A percentile compares a stretch with the other conserved stretches of the same genome.
phyloP scores from a whole-genome alignment of 2,797 vertebrate species.

The Cynopterus sphinx region DNA sequence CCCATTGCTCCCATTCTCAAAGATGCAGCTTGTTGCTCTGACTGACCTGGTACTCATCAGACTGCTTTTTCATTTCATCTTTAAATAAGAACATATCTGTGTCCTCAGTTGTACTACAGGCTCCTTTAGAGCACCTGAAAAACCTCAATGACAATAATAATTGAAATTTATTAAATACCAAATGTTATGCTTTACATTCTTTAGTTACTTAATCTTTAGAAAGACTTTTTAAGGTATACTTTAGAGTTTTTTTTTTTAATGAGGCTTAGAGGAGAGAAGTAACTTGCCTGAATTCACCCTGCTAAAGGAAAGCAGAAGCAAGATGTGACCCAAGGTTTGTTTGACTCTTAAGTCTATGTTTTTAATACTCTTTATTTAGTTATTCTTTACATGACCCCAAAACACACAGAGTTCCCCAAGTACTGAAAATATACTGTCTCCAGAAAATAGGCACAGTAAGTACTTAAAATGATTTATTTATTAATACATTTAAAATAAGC shows the following conservation, averaged over 20 bases:
- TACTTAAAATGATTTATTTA: not conserved
- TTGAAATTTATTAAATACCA: not conserved
- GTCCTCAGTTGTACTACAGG: not conserved
- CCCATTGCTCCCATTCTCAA: not conserved
- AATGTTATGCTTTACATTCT: not conserved
- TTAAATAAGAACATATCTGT: not conserved
- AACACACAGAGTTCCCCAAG: not conserved
- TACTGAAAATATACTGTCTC: not conserved
- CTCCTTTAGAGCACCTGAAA: not conserved
- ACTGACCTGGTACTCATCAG: no score
- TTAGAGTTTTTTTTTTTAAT: not conserved
- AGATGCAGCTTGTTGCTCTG: not conserved
- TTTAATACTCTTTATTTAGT: not conserved
- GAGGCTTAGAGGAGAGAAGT: not conserved
- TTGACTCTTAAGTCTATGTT: not conserved
- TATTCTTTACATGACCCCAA: not conserved
- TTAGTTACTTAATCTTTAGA: not conserved
- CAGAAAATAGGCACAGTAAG: not conserved
- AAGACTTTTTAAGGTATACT: not conserved
- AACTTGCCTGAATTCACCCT: not conserved
- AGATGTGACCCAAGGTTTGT: not conserved
- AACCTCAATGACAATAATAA: not conserved
- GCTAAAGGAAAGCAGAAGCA: not conserved
- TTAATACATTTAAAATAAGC: not conserved
- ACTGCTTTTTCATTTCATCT: not conserved